Percentiles rank a stretch among this genome's conserved stretches.
phyloP scores from a whole-genome alignment of 2,113 vertebrate genomes.

The Festucalex cinctus region DNA sequence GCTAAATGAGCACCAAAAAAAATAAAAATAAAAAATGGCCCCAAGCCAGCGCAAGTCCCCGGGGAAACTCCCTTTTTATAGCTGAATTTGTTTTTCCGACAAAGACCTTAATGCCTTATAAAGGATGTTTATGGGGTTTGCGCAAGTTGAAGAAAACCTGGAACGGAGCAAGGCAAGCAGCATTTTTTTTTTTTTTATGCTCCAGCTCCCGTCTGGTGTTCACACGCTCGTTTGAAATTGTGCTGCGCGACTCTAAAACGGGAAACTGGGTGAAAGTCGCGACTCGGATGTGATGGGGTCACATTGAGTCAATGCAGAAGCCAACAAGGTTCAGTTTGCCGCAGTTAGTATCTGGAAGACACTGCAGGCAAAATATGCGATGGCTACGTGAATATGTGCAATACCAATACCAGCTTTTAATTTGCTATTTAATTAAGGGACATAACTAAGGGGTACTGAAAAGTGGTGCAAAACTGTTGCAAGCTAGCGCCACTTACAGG shows the following conservation, averaged over 20 bases:
- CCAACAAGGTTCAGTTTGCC: background rate
- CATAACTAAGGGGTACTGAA: too few species aligned
- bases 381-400: too few species aligned
- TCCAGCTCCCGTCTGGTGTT: too few species aligned
- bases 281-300: too few species aligned
- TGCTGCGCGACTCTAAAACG: too few species aligned
- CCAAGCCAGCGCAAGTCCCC: constrained; percentile 34
- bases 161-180: constrained; percentile 17
- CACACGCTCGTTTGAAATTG: background rate
- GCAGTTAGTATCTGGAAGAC: background rate
- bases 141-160: constrained; percentile 37
- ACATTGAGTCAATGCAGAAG: background rate
- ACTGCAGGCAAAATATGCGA: background rate
- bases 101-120: constrained; percentile 55
- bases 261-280: too few species aligned
- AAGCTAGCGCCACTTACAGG: too few species aligned
- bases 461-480: too few species aligned
- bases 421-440: too few species aligned
- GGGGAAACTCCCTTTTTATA: constrained; percentile 36
- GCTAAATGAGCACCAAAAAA: constrained; percentile 53
- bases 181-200: constrained; percentile 7
- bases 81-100: constrained; percentile 50
- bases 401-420: too few species aligned
- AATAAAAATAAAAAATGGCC: too few species aligned
- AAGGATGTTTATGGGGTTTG: constrained; percentile 56